Evolutionary conservation across 2,113 vertebrate species (phyloP).

Genomic region (Nansenia antarctica): DNA sequence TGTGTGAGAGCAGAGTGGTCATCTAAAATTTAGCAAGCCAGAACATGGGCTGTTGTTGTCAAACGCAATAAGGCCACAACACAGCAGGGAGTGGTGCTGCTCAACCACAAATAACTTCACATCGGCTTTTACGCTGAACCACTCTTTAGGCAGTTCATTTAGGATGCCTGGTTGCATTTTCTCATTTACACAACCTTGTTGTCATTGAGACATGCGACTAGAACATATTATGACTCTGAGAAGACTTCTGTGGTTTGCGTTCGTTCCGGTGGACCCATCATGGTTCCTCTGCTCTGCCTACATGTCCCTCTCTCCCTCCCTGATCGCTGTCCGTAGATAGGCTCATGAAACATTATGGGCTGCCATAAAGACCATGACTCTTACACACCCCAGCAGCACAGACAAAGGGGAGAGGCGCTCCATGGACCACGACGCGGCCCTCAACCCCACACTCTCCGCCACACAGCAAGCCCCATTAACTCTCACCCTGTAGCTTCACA

Average conservation of each 20-base stretch:
- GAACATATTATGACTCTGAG: neutral
- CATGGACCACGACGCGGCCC: constrained; percentile 49
- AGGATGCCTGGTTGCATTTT: constrained; percentile 48
- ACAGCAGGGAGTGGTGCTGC: constrained; percentile 48
- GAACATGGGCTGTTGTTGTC: constrained; percentile 43
- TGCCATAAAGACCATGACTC: constrained; percentile 55
- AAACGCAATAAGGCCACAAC: constrained; percentile 35
- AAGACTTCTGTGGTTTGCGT: constrained; percentile 32
- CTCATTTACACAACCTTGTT: constrained; percentile 53
- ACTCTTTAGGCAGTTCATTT: constrained; percentile 53
- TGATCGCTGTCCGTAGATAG: constrained; percentile 52
- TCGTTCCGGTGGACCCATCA: constrained; percentile 22
- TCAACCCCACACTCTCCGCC: constrained; percentile 38
- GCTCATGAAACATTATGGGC: constrained; percentile 71
- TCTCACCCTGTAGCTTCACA: constrained; percentile 43
- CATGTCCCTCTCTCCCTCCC: constrained; percentile 28
- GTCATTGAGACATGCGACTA: constrained; percentile 39
- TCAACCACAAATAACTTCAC: constrained; percentile 55
- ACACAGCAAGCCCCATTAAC: constrained; percentile 68
- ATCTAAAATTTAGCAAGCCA: constrained; percentile 52
- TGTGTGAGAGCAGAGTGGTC: constrained; percentile 18
- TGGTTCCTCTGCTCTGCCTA: constrained; percentile 2
- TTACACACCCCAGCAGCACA: constrained; percentile 31
- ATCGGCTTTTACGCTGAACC: constrained; percentile 39
- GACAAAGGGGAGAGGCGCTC: constrained; percentile 39